A percentile compares a stretch with the other conserved stretches of the same genome.
These are phyloP conservation scores for Typhlichthys subterraneus DNA, from an alignment of 2,797 vertebrate species.

Conservation along the genomic window DNA sequence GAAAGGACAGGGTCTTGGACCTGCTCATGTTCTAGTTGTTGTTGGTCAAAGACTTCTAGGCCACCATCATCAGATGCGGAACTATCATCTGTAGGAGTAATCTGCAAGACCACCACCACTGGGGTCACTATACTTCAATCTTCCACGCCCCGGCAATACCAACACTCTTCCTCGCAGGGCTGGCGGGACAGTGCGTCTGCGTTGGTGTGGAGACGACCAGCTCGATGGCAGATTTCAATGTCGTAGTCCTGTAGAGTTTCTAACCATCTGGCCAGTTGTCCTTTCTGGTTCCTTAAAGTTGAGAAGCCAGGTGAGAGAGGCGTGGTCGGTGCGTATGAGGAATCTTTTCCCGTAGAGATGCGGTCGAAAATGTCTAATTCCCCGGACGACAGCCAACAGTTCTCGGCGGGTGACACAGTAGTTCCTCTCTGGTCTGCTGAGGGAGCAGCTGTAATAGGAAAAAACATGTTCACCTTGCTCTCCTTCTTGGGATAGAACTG, in stretches of 20 bases:
- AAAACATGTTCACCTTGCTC: background rate
- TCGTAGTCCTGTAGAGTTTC: background rate
- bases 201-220: background rate
- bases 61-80: background rate
- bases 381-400: too few relatives aligned
- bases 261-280: too few relatives aligned
- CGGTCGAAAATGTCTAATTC: too few relatives aligned
- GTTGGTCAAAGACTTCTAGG: background rate
- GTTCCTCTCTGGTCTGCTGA: slow-evolving; percentile 12
- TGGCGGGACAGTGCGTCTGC: background rate
- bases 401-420: slow-evolving; percentile 14
- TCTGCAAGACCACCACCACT: background rate
- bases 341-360: too few relatives aligned
- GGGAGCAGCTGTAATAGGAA: slow-evolving; percentile 1
- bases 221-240: background rate
- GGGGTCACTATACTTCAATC: background rate
- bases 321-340: too few relatives aligned
- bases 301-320: too few relatives aligned
- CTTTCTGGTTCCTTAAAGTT: too few relatives aligned
- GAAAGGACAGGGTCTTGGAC: background rate
- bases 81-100: background rate
- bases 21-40: background rate
- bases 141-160: background rate
- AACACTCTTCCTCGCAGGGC: background rate
- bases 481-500: slow-evolving; percentile 14